Percentiles rank a stretch among this genome's conserved stretches.
Conservation (phyloP, 1,140 invertebrate species). For the Pseudomyrmex dendroicus region DNA sequence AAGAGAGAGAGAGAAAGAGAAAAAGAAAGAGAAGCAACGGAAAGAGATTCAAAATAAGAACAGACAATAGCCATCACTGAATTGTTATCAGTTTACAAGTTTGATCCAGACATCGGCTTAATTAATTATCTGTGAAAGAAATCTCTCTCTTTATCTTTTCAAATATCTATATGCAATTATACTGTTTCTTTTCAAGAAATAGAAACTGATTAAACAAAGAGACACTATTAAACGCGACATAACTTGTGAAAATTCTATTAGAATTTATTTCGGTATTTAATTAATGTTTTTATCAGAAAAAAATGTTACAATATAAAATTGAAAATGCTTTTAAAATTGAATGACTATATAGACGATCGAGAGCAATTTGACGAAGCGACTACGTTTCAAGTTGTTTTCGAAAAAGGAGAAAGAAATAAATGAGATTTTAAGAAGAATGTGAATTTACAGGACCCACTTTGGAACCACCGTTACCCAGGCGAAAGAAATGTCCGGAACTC, state of each 20-base stretch:
- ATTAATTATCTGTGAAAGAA: slow-evolving; percentile 1
- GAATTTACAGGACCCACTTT: slow-evolving; percentile 86
- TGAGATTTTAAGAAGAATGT: slow-evolving; percentile 1
- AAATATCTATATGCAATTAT: too few species aligned
- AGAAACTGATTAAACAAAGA: too few species aligned
- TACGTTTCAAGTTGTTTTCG: background rate
- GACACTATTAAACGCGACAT: too few species aligned
- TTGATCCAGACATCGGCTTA: background rate
- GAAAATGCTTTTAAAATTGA: background rate
- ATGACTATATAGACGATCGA: background rate
- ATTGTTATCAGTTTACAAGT: background rate
- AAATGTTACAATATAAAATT: too few species aligned
- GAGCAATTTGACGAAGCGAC: slow-evolving; percentile 4
- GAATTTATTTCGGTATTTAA: too few species aligned
- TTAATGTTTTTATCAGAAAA: too few species aligned
- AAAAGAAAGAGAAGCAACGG: background rate
- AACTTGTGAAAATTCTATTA: too few species aligned
- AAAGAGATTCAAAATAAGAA: background rate
- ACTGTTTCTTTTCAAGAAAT: too few species aligned
- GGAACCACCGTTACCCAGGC: slow-evolving; percentile 92
- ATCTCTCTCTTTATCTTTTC: background rate
- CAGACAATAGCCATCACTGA: background rate
- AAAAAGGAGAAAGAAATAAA: background rate
- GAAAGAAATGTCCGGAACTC: slow-evolving; percentile 94
- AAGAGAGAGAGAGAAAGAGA: too few species aligned